Conservation (phyloP, 2,888 invertebrate genomes). For the Chymomyza procnemis region DNA sequence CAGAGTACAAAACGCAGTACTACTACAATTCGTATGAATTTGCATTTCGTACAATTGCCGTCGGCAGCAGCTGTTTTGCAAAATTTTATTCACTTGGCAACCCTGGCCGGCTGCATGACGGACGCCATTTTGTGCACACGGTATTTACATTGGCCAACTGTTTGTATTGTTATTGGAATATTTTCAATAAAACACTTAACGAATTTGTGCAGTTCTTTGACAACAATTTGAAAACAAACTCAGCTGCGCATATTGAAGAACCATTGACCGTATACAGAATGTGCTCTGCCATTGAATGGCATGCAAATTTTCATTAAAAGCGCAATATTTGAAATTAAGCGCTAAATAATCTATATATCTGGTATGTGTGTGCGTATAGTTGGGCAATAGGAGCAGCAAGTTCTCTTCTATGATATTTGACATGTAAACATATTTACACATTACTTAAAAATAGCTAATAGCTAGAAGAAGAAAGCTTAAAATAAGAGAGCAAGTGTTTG, state of each 20-base stretch:
- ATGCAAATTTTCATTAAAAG: constrained; percentile 42
- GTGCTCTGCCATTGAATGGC: not conserved
- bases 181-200: constrained; percentile 72
- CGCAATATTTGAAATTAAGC: not conserved
- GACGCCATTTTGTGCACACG: not conserved
- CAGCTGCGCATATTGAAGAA: constrained; percentile 63
- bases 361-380: too few species aligned
- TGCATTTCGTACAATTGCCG: constrained; percentile 34
- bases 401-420: too few species aligned
- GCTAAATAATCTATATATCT: not conserved
- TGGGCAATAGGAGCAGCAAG: not conserved
- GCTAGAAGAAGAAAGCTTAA: too few species aligned
- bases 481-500: too few species aligned
- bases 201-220: not conserved
- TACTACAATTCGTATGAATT: constrained; percentile 31
- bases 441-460: too few species aligned
- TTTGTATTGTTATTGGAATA: constrained; percentile 67
- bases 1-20: constrained; percentile 32
- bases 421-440: too few species aligned
- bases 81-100: not conserved
- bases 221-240: constrained; percentile 50
- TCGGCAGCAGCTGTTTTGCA: not conserved
- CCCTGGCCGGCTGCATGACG: constrained; percentile 14
- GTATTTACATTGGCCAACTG: constrained; percentile 23
- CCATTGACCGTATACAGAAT: constrained; percentile 40